Evolutionary conservation across 2,797 vertebrate species (phyloP).

Genomic region (Meda fulgida): DNA sequence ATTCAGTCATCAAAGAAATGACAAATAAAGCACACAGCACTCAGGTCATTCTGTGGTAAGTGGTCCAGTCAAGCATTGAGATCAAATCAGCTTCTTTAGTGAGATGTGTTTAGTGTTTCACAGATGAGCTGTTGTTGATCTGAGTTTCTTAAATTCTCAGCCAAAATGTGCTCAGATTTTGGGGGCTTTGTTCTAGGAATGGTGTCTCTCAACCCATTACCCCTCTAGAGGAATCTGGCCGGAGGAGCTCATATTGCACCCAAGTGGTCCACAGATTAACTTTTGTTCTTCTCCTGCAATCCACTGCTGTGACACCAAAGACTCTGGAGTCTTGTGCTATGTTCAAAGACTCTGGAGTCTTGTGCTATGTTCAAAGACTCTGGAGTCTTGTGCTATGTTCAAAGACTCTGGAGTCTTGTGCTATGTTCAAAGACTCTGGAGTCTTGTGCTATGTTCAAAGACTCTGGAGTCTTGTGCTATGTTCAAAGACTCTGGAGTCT

Average conservation of each 20-base stretch:
- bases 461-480: conserved; percentile 30
- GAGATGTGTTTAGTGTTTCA: conserved; percentile 7
- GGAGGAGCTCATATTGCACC: conserved; percentile 42
- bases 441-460: conserved; percentile 30
- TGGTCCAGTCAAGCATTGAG: background rate
- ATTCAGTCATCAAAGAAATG: background rate
- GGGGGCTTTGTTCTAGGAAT: conserved; percentile 15
- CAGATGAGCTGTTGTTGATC: background rate
- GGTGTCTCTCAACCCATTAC: conserved; percentile 27
- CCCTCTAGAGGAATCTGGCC: conserved; percentile 23
- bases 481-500: conserved; percentile 32
- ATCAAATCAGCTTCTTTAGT: background rate
- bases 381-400: conserved; percentile 25
- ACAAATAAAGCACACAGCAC: background rate
- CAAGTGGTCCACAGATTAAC: conserved; percentile 54
- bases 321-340: conserved; percentile 17
- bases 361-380: conserved; percentile 33
- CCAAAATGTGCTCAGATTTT: conserved; percentile 18
- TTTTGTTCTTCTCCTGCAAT: conserved; percentile 54
- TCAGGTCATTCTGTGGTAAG: background rate
- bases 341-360: conserved; percentile 32
- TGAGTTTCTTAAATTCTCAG: conserved; percentile 1
- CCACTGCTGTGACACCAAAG: conserved; percentile 39
- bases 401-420: conserved; percentile 37
- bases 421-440: conserved; percentile 28